Conservation (phyloP, 2,888 invertebrate species). For the Drosophila pseudotalamancana region DNA sequence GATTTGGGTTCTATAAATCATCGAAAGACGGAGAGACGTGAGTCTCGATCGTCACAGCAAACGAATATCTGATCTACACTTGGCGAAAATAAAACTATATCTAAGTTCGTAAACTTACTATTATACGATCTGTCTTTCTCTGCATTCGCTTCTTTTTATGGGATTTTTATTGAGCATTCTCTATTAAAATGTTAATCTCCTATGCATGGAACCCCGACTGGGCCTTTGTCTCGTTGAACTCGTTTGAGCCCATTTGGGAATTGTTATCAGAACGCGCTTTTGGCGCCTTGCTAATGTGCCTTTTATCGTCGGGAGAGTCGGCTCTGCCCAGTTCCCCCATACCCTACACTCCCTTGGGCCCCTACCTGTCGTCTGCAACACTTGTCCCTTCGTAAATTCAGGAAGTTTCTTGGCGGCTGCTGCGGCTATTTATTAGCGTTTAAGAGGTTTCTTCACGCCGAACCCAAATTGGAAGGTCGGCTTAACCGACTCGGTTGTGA, state of each 20-base stretch:
- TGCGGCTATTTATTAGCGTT: constrained; percentile 69
- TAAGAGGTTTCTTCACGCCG: constrained; percentile 75
- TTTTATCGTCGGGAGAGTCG: constrained; percentile 54
- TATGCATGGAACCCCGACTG: constrained; percentile 31
- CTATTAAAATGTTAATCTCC: constrained; percentile 76
- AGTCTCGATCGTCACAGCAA: constrained; percentile 57
- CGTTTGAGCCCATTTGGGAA: constrained; percentile 58
- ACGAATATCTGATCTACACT: constrained; percentile 38
- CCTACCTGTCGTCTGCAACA: constrained; percentile 1
- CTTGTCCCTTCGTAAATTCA: constrained; percentile 51
- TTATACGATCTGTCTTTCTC: not conserved
- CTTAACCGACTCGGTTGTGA: constrained; percentile 20
- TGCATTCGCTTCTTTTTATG: constrained; percentile 59
- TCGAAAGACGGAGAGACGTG: constrained; percentile 30
- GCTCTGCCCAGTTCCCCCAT: constrained; percentile 6
- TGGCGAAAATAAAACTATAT: constrained; percentile 27
- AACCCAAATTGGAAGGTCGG: constrained; percentile 25
- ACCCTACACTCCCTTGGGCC: constrained; percentile 10
- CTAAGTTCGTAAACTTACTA: constrained; percentile 20
- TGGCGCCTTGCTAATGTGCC: constrained; percentile 77
- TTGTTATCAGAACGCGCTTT: constrained; percentile 66
- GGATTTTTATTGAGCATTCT: constrained; percentile 64
- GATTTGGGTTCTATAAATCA: constrained; percentile 67
- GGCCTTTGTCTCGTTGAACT: constrained; percentile 46
- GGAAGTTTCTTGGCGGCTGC: constrained; percentile 62